Evolutionary conservation across 2,888 invertebrate species (phyloP), one percentile per base, ranked within the genome.

Genomic region (Pemphredon lugubris): DNA sequence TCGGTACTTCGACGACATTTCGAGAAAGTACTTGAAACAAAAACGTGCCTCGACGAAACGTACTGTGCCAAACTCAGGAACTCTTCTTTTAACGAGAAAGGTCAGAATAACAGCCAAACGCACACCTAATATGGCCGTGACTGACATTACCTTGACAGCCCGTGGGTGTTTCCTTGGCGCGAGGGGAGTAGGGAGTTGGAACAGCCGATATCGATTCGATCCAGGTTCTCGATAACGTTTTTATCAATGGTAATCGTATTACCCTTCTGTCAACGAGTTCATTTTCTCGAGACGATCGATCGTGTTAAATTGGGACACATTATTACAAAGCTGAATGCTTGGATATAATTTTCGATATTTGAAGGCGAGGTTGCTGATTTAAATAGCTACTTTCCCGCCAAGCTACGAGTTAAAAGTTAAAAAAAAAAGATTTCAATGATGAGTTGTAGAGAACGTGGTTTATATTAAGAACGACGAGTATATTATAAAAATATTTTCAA

Each of bases 311-410:
- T n/a, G n/a, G 18, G 6, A 68, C 14, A 40, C 30, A 2, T 7
- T 45, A 32, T 34, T 37, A 47, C 16, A 32, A 70, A 32, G 61
- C 54, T 60, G 71, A 70, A 39, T 70, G n/a, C n/a, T n/a, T n/a
- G n/a, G n/a, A n/a, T n/a, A n/a, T n/a, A n/a, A 70, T 30, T 30
- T 9, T 30, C 9, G 9, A 30, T 30, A 30, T 9, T 30, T 30
- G 2, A 6, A 30, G 7, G 30, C 9, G 30, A 30, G 30, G 30
- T 30, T n/a, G n/a, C n/a, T n/a, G n/a, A n/a, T n/a, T n/a, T n/a
- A n/a, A n/a, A n/a, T n/a, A n/a, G n/a, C n/a, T n/a, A n/a, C n/a
- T n/a, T n/a, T n/a, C n/a, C n/a, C n/a, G n/a, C n/a, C n/a, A n/a
- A n/a, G n/a, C n/a, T n/a, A n/a, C n/a, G n/a, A n/a, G n/a, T n/a